Percentiles rank a stretch among this genome's conserved stretches.
phyloP scores from a whole-genome alignment of 2,797 vertebrate species.

The Urocyon cinereoargenteus region DNA sequence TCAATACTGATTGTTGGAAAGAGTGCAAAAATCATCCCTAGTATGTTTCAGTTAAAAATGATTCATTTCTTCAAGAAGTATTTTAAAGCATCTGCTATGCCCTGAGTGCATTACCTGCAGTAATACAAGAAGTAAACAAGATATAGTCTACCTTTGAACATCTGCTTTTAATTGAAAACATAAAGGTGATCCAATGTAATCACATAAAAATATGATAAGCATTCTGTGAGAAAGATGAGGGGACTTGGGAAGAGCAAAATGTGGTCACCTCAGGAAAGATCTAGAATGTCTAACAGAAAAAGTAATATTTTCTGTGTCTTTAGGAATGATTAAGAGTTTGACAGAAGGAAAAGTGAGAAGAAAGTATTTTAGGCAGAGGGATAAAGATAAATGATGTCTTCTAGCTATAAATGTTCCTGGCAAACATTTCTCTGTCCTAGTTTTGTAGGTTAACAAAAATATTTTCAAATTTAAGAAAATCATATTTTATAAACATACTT shows the following conservation, averaged over 20 bases:
- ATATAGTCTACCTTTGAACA: neutral
- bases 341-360: neutral
- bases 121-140: neutral
- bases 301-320: neutral
- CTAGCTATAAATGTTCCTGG: neutral
- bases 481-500: neutral
- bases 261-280: neutral
- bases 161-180: neutral
- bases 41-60: neutral
- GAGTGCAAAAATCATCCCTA: neutral
- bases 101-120: neutral
- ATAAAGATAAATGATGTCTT: conserved; percentile 33
- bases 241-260: neutral
- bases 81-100: neutral
- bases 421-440: neutral
- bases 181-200: neutral
- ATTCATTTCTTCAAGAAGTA: neutral
- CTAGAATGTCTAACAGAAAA: neutral
- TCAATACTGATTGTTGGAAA: neutral
- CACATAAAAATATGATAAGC: neutral
- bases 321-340: neutral
- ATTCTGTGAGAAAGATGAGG: neutral
- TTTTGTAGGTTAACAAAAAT: neutral
- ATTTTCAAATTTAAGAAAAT: conserved; percentile 39
- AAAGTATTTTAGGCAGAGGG: neutral